Base-by-base conservation (phyloP, 2,797 vertebrate species). In the Propithecus deckenii region DNA sequence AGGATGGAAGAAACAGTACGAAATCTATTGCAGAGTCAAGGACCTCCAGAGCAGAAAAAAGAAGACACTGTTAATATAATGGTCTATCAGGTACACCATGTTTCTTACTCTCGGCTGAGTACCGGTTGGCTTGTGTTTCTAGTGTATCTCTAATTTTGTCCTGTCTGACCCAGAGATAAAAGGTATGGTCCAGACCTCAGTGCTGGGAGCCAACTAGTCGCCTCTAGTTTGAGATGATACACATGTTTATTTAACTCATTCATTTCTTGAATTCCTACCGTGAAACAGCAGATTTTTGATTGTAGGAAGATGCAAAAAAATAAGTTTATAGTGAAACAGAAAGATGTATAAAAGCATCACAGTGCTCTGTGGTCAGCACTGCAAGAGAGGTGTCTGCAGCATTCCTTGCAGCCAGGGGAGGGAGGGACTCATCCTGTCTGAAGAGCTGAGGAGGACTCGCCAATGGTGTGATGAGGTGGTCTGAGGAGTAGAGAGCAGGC, bases 1-100 rank as follows among this genome's bases (percentile, higher is more conserved):
- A 99, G 99, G 98, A 99, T 99, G 99, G 99, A 99, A 98, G 99
- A 99, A 98, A 99, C 99, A 50, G 99, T 99, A 97, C 99, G 99
- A 97, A 99, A 99, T 96, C 98, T 99, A 97, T 98, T 99, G 92
- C 99, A 99, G 98, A 99, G 97, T 96, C 99, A 99, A 98, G 99
- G 98, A 87, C 97, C 99, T 86, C 93, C 98, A 98, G 99, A 99
- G 93, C 99, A 99, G 97, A 98, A 98, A 7, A 98, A 98, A 92
- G 98, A 99, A 98, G 99, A 99, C 97, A 98, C 99, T 61, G 98
- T 99, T 98, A 99, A 98, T 98, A 99, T 99, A 98, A 98, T 99
- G 98, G 98, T 98, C 89, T 99, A 99, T 97, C 99, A 99, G 99
- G 99, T 99, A 99, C 1, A n/a, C 14, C 10, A 2, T 30, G 2